Conservation (phyloP, 2,113 vertebrate species). For the Vimba vimba region DNA sequence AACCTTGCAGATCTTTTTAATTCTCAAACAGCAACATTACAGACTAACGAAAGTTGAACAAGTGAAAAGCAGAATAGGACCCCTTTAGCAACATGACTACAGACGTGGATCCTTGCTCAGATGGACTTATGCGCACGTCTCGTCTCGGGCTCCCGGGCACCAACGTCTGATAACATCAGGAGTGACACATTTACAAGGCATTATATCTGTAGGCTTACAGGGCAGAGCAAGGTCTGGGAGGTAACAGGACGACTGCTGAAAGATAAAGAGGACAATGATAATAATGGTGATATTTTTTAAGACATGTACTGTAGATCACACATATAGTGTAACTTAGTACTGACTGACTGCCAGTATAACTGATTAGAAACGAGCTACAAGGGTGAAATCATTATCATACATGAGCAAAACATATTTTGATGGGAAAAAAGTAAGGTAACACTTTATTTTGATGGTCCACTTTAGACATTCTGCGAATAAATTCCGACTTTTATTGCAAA, state of each 20-base stretch:
- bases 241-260: background rate
- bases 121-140: background rate
- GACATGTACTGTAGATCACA: background rate
- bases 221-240: background rate
- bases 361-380: background rate
- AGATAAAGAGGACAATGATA: slow-evolving; percentile 1
- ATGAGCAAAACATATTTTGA: background rate
- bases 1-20: no score
- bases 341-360: background rate
- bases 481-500: no score
- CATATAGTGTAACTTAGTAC: background rate
- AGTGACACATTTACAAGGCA: slow-evolving; percentile 20
- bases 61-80: no score
- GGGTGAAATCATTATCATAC: background rate
- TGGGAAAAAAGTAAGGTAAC: background rate
- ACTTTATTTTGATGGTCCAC: no score
- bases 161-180: background rate
- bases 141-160: background rate
- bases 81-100: background rate
- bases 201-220: background rate
- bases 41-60: no score
- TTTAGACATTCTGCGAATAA: no score
- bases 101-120: background rate
- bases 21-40: no score
- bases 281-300: background rate